Evolutionary conservation across 2,797 vertebrate species (phyloP).

Genomic region (Psittacula derbiana): DNA sequence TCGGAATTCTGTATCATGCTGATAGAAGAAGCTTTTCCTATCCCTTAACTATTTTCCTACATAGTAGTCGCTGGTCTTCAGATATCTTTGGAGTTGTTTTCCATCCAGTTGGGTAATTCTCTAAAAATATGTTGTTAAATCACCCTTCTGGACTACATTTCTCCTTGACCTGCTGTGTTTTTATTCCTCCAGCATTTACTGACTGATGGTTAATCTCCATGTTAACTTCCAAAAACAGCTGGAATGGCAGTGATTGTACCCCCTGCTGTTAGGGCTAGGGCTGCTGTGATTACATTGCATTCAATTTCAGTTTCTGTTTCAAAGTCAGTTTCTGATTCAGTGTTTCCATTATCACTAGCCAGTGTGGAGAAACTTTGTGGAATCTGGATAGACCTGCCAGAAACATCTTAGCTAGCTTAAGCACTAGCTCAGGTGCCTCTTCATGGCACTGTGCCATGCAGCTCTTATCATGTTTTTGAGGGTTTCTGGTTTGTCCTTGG

Average conservation of each 20-base stretch:
- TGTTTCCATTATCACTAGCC: background rate
- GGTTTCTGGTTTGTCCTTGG: background rate
- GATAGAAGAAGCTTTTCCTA: background rate
- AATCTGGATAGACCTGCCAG: background rate
- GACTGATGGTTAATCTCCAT: background rate
- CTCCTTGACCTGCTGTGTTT: constrained; percentile 10
- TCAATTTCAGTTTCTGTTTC: background rate
- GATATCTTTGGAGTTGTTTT: background rate
- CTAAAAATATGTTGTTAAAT: constrained; percentile 11
- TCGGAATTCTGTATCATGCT: background rate
- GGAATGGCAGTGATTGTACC: background rate
- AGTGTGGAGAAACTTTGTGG: background rate
- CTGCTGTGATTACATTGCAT: background rate
- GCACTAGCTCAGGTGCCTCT: background rate
- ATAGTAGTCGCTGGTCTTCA: background rate
- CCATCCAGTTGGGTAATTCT: background rate
- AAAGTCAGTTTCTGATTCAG: background rate
- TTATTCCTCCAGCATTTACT: background rate
- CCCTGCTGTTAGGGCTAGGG: background rate
- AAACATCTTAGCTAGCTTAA: background rate
- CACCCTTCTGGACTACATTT: background rate
- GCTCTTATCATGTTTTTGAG: background rate
- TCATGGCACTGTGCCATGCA: background rate
- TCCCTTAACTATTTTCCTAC: background rate
- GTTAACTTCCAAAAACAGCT: background rate